Evolutionary conservation across 2,888 invertebrate genomes (phyloP), one percentile per base, ranked within the genome.

Genomic region (Andrena trimmerana): DNA sequence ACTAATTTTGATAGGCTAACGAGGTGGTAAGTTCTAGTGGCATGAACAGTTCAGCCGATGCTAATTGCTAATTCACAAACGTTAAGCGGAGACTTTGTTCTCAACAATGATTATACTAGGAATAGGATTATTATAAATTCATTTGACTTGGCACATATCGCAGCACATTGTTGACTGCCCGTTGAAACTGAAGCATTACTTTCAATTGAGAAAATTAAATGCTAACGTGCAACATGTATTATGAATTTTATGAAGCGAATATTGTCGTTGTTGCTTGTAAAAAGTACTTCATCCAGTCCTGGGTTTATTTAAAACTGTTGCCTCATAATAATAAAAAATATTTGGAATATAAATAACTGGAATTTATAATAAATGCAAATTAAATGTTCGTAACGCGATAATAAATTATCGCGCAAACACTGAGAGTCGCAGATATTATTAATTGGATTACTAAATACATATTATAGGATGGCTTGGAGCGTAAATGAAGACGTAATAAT

Each of bases 11-110:
- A 20, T 52, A 20, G 8, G 20, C 20, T 52, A 52, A 6, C 2
- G 7, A 1, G 24, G 29, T 31, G 20, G 57, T 36, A 16, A 2
- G 33, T 20, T 0, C 16, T n/a, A 10, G 36, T 10, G 36, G 36
- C 50, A 36, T 13, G 27, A 68, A 29, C 60, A 54, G 75, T 48
- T 74, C 48, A 36, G 2, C 13, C 7, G 59, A 16, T 13, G 31
- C 10, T 75, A 24, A 62, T 68, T 69, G 62, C 59, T 62, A 20
- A 69, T 75, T 72, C 57, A 29, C 13, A 63, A 69, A 70, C 62
- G 24, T 29, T 20, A 20, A n/a, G 27, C 29, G n/a, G 27, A n/a
- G 33, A 50, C 48, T 42, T 65, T 57, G 65, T 59, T 60, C 50
- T 52, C 8, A 52, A 16, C 59, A 62, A 13, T 68, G 31, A 68